These are phyloP conservation scores for Muntiacus reevesi DNA, from an alignment of 2,113 vertebrate species.

Conservation along the genomic window DNA sequence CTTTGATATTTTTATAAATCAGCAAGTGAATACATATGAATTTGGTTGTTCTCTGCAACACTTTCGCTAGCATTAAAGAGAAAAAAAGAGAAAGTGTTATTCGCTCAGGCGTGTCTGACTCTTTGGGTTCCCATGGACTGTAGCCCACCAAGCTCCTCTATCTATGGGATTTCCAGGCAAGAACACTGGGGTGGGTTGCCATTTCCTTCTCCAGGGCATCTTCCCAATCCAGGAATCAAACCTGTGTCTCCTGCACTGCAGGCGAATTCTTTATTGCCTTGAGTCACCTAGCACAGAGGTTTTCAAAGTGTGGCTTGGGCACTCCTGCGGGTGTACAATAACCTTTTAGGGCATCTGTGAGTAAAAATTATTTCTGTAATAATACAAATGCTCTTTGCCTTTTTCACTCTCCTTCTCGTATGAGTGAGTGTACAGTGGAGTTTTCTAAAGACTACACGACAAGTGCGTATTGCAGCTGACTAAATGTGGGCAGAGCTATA, in stretches of 20 bases:
- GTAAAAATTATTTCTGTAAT: neutral
- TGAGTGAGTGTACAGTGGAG: neutral
- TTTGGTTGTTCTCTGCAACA: neutral
- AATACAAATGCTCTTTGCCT: neutral
- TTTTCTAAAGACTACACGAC: neutral
- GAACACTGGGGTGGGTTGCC: neutral
- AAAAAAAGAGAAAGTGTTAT: neutral
- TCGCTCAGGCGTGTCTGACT: neutral
- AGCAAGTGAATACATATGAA: neutral
- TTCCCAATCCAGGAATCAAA: neutral
- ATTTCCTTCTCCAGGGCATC: neutral
- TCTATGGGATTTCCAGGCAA: neutral
- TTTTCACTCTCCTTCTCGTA: neutral
- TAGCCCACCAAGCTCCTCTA: neutral
- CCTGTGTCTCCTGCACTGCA: neutral
- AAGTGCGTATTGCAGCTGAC: neutral
- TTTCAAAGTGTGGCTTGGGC: neutral
- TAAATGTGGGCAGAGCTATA: neutral
- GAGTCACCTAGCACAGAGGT: neutral
- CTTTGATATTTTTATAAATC: neutral
- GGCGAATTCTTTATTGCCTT: neutral
- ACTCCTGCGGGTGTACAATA: neutral
- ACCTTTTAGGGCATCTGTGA: neutral
- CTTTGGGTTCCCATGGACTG: neutral
- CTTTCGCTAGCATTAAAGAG: neutral